These are phyloP conservation scores for Petroica traversi DNA, from an alignment of 2,113 vertebrate species.

Conservation along the genomic window DNA sequence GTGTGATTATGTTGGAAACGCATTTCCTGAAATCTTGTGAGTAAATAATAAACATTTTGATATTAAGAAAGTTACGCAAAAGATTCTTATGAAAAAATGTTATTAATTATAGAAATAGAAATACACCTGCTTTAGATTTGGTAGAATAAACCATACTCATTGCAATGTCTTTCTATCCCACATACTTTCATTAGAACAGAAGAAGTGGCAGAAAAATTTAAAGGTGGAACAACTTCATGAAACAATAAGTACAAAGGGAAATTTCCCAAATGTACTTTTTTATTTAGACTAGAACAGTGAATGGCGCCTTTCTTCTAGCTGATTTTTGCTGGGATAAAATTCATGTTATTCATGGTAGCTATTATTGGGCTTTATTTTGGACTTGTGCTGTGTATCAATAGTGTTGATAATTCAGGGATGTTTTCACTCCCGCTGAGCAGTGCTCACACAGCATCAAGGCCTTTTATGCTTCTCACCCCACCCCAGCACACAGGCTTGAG, in stretches of 20 bases:
- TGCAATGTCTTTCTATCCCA: background rate
- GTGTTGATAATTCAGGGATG: background rate
- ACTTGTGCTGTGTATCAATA: background rate
- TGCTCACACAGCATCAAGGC: background rate
- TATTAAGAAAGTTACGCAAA: background rate
- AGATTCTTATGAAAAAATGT: background rate
- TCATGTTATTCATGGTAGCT: too few relatives aligned
- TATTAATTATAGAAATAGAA: background rate
- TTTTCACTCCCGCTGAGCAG: background rate
- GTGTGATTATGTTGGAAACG: background rate
- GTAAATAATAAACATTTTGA: background rate
- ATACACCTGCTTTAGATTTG: background rate
- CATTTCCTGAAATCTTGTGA: background rate
- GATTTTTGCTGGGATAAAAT: background rate
- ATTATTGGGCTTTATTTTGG: background rate
- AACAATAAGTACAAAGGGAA: background rate
- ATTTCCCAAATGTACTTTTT: background rate
- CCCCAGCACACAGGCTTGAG: accelerated
- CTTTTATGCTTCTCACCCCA: background rate
- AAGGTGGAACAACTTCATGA: background rate
- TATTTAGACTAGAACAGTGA: background rate
- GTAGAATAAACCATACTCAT: background rate
- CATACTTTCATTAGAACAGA: background rate
- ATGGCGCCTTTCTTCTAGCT: background rate
- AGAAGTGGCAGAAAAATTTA: background rate